phyloP scores from a whole-genome alignment of 2,797 vertebrate genomes.

The Graptemys geographica region DNA sequence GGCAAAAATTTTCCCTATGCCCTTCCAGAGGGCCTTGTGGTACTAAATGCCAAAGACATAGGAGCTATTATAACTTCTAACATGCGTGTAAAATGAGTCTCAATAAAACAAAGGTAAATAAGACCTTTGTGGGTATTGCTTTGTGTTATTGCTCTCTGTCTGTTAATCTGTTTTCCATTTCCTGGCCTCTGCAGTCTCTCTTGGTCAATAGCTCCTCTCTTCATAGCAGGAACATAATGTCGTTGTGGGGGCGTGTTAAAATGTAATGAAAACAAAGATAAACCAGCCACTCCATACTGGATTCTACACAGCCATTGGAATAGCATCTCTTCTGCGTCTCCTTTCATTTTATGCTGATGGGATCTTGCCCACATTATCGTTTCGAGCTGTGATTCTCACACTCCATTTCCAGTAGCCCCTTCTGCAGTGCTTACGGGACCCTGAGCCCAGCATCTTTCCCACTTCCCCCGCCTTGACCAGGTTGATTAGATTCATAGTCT shows the following conservation, averaged over 20 bases:
- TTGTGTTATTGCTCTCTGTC: constrained; percentile 47
- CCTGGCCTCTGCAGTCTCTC: constrained; percentile 49
- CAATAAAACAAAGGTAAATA: constrained; percentile 48
- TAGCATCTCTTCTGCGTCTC: neutral
- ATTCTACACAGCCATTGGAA: neutral
- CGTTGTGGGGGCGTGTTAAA: constrained; percentile 6
- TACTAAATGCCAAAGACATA: constrained; percentile 11
- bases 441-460: neutral
- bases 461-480: neutral
- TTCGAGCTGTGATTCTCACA: neutral
- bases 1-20: neutral
- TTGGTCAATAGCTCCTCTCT: constrained; percentile 35
- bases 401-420: neutral
- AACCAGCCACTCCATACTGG: neutral
- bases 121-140: constrained; percentile 38
- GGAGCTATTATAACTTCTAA: constrained; percentile 4
- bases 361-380: neutral
- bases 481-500: neutral
- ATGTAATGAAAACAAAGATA: constrained; percentile 7
- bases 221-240: neutral
- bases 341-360: neutral
- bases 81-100: constrained; percentile 7
- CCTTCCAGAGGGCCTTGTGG: neutral
- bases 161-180: constrained; percentile 56
- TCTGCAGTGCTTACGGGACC: neutral